A percentile compares a stretch with the other conserved stretches of the same genome.
phyloP scores from a whole-genome alignment of 2,888 invertebrate genomes.

The Eristalis pertinax region DNA sequence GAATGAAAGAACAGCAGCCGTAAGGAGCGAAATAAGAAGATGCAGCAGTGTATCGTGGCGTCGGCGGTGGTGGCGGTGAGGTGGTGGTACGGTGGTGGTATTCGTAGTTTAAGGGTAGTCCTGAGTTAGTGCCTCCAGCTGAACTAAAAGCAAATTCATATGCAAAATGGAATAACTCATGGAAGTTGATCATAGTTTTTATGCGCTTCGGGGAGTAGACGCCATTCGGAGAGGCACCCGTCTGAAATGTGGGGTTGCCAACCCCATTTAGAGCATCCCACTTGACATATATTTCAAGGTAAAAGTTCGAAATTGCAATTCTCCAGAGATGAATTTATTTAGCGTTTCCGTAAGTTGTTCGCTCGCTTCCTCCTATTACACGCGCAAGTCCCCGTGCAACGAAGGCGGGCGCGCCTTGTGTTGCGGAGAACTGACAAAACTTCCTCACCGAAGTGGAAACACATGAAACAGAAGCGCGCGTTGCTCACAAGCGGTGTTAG shows the following conservation, averaged over 20 bases:
- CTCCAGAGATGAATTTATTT: slow-evolving; percentile 65
- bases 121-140: slow-evolving; percentile 39
- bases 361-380: slow-evolving; percentile 18
- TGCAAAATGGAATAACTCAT: slow-evolving; percentile 67
- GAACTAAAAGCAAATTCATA: slow-evolving; percentile 63
- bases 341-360: slow-evolving; percentile 32
- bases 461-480: slow-evolving; percentile 23
- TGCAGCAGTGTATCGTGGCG: slow-evolving; percentile 3
- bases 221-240: slow-evolving; percentile 3
- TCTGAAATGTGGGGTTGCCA: not conserved
- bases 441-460: not conserved
- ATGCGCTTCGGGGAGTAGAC: slow-evolving; percentile 36
- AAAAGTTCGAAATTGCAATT: slow-evolving; percentile 66
- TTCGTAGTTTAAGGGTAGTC: slow-evolving; percentile 1
- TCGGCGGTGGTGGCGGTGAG: not conserved
- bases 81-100: too few species aligned
- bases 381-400: not conserved
- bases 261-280: not conserved
- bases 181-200: slow-evolving; percentile 68
- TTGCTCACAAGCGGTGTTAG: not conserved
- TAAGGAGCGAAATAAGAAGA: slow-evolving; percentile 45
- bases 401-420: not conserved
- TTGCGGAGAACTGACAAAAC: slow-evolving; percentile 6
- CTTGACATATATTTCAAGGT: slow-evolving; percentile 54
- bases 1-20: slow-evolving; percentile 32